Base-by-base conservation (phyloP, 2,888 invertebrate genomes). In the Mythimna albipuncta region DNA sequence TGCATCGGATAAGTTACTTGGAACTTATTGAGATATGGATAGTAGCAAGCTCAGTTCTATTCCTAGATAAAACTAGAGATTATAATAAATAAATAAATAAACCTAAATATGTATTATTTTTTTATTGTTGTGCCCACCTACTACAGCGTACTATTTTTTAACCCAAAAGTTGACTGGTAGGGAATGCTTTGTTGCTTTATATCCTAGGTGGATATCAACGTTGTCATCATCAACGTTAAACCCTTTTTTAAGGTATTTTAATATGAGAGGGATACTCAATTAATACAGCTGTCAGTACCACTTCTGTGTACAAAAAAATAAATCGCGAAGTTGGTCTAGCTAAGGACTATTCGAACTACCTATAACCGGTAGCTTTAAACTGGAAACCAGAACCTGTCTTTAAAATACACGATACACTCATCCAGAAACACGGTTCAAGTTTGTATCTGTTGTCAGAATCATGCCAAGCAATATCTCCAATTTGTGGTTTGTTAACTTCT, bases 301-400 rank as follows among this genome's bases (percentile, higher is more conserved):
- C 16, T 47, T 16, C 47, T 47, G 6, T 47, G 16, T 19, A 47
- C 5, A 16, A 16, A 47, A 47, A 47, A 47, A 47, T 47, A 13
- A 44, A 19, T 5, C 5, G 6, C 19, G 35, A 64, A 47, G 64
- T 44, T 44, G n/a, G 19, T 38, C 61, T 38, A 52, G 38, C 41
- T 59, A n/a, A 64, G 26, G 13, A 19, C 16, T 11, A 35, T 55
- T 58, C 6, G 10, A 26, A 26, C 26, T 50, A 44, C 55, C 26
- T n/a, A 41, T 35, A 77, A 55, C 54, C 21, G 21, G 63, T 50
- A 64, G 5, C 13, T 58, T 21, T 19, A 50, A 78, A 63, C 79
- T 44, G 58, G 57, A 64, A 67, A 67, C 38, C 11, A 63, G 54
- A 82, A 64, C 64, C 50, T 61, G 64, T 55, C 70, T 54, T 69